Percentiles rank a stretch among this genome's conserved stretches.
phyloP scores from a whole-genome alignment of 2,797 vertebrate genomes.

The Borostomias antarcticus region DNA sequence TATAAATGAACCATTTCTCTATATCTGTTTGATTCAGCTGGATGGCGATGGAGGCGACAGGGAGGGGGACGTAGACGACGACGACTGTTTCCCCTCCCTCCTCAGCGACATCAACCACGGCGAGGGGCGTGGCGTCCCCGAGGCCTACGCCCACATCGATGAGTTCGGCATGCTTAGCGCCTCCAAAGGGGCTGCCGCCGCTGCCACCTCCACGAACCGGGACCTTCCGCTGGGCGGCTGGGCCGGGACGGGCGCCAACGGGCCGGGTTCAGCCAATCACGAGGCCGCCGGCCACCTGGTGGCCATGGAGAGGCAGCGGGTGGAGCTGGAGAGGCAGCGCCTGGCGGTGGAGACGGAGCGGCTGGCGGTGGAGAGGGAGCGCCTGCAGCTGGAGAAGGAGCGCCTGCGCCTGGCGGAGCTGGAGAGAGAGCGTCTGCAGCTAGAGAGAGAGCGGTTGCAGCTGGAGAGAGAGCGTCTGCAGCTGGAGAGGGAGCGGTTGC shows the following conservation, averaged over 20 bases:
- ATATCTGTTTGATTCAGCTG: constrained; percentile 51
- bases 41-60: constrained; percentile 58
- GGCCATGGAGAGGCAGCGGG: constrained; percentile 87
- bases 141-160: constrained; percentile 83
- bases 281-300: constrained; percentile 83
- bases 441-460: constrained; percentile 83
- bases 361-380: constrained; percentile 88
- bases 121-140: constrained; percentile 81
- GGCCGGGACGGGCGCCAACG: constrained; percentile 73
- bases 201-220: constrained; percentile 64
- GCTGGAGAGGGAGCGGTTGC: constrained; percentile 83
- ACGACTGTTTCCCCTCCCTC: constrained; percentile 88
- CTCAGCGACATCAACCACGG: constrained; percentile 83
- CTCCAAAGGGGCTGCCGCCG: constrained; percentile 76
- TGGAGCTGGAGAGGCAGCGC: constrained; percentile 90
- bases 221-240: constrained; percentile 77
- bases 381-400: constrained; percentile 87
- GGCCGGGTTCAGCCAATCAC: constrained; percentile 41
- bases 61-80: constrained; percentile 64
- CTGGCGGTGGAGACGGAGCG: constrained; percentile 88
- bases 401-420: constrained; percentile 82
- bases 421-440: constrained; percentile 83
- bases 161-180: constrained; percentile 84
- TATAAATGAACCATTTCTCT: neutral
- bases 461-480: constrained; percentile 83